phyloP scores from a whole-genome alignment of 2,113 vertebrate species.

The Poeciliopsis occidentalis region DNA sequence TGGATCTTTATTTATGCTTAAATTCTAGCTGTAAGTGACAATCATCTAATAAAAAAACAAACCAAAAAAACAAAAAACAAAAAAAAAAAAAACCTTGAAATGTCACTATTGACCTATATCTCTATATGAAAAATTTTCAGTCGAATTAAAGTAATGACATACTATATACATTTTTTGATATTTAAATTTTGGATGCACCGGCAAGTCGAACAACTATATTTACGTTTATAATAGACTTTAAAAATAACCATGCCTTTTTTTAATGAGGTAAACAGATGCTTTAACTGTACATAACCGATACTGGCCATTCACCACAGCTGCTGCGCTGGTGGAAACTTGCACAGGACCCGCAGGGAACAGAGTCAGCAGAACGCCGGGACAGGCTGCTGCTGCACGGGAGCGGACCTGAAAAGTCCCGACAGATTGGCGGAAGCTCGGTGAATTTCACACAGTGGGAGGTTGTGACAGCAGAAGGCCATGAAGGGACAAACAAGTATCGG shows the following conservation, averaged over 20 bases:
- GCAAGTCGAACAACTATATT: too few species aligned
- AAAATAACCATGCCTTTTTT: too few species aligned
- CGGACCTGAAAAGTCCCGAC: conserved; percentile 9
- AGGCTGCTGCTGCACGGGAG: neutral
- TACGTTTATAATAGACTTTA: too few species aligned
- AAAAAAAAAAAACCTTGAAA: too few species aligned
- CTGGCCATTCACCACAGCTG: neutral
- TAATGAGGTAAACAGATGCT: neutral
- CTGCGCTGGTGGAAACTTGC: conserved; percentile 18
- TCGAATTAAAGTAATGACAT: too few species aligned
- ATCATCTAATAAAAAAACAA: too few species aligned
- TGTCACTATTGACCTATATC: too few species aligned
- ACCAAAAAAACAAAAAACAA: too few species aligned
- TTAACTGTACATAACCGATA: neutral
- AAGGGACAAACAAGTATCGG: neutral
- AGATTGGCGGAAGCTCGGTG: neutral
- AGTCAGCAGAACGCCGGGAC: conserved; percentile 12
- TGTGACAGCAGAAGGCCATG: neutral
- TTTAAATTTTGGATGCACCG: too few species aligned
- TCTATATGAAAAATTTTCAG: too few species aligned
- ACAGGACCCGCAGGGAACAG: conserved; percentile 17
- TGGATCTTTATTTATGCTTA: neutral
- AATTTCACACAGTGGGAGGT: neutral
- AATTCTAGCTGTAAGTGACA: too few species aligned
- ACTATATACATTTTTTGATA: too few species aligned